Evolutionary conservation across 2,888 invertebrate species (phyloP).

Genomic region (Diaphora mendica): DNA sequence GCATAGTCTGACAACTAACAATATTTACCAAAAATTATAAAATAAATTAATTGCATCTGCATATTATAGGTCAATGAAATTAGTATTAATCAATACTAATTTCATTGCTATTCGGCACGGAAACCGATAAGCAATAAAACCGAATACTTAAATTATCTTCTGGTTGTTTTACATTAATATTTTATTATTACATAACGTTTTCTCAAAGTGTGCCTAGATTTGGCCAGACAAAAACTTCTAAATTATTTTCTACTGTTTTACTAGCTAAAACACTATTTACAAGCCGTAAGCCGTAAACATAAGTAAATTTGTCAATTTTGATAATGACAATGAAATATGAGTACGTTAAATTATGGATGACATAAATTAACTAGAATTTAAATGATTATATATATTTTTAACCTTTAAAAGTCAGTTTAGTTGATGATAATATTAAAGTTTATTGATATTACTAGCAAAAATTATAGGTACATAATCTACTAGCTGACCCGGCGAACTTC

Average conservation of each 20-base stretch:
- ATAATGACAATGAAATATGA: too few relatives aligned
- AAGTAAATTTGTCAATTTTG: too few relatives aligned
- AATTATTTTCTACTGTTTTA: neutral
- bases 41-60: neutral
- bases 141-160: neutral
- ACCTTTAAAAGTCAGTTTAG: too few relatives aligned
- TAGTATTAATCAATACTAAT: neutral
- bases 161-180: neutral
- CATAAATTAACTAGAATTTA: too few relatives aligned
- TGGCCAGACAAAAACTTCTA: neutral
- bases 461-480: too few relatives aligned
- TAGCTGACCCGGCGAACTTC: too few relatives aligned
- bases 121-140: neutral
- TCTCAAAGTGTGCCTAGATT: constrained; percentile 3
- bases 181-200: neutral
- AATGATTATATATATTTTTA: too few relatives aligned
- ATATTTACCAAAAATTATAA: neutral
- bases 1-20: neutral
- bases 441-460: too few relatives aligned
- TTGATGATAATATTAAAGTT: too few relatives aligned
- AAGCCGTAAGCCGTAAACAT: too few relatives aligned
- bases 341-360: too few relatives aligned
- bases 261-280: too few relatives aligned
- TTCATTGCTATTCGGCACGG: neutral
- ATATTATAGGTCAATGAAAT: neutral